Percentiles rank a stretch among this genome's conserved stretches.
These are phyloP conservation scores for Candidula unifasciata DNA, from an alignment of 2,888 invertebrate species.

Conservation along the genomic window DNA sequence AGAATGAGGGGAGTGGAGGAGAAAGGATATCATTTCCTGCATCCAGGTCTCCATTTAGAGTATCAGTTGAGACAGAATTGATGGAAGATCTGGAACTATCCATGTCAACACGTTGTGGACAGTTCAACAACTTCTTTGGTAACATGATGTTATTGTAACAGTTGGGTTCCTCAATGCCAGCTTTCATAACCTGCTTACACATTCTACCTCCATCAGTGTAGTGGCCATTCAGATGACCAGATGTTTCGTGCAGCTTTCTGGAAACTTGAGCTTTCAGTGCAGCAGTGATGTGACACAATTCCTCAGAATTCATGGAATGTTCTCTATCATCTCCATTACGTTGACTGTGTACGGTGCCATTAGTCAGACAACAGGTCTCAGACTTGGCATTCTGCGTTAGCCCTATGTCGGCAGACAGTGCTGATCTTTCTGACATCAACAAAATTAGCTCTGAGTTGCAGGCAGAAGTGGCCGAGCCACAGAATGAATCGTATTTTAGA, in stretches of 20 bases:
- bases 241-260: background rate
- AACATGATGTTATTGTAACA: background rate
- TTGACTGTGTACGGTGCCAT: background rate
- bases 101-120: background rate
- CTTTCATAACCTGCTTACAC: background rate
- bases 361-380: background rate
- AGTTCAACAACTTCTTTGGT: background rate
- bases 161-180: background rate
- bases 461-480: background rate
- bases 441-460: constrained; percentile 14
- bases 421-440: constrained; percentile 45
- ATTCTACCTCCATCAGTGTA: background rate
- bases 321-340: background rate
- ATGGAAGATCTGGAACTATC: background rate
- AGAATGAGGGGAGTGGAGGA: background rate
- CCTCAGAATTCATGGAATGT: constrained; percentile 34
- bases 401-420: background rate
- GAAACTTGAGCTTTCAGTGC: constrained; percentile 6
- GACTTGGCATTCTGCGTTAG: background rate
- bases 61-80: constrained; percentile 42
- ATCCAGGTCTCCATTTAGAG: constrained; percentile 28
- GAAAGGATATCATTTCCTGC: background rate
- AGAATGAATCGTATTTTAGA: background rate
- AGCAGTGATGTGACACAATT: background rate
- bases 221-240: too few relatives aligned